Evolutionary conservation across 1,140 invertebrate species (phyloP), one percentile per base, ranked within the genome.

Genomic region (Pseudomyrmex sp.): DNA sequence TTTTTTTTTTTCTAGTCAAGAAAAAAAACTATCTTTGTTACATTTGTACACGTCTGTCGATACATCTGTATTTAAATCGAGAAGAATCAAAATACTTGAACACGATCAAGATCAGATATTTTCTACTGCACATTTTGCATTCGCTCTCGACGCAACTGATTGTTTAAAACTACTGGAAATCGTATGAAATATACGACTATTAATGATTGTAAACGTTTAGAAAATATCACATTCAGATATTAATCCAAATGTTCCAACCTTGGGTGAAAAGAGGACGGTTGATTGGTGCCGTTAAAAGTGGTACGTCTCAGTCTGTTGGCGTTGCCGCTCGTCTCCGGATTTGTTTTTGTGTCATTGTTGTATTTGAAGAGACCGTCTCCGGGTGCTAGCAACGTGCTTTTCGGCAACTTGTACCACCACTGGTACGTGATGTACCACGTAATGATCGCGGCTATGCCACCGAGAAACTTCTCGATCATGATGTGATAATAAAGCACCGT

Each of bases 401-500:
- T 95, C 12, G 95, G 94, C 35, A 95, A 92, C 61, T 94, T 95
- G 93, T 96, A 99, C 96, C 97, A 97, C 80, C 97, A 95, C 84
- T 96, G 95, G 92, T 99, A 99, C 0, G 98, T 98, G 23, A 98
- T 92, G 95, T 97, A 99, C 99, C 99, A 99, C 35, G 97, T 97
- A 7, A 97, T 89, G 86, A 99, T 96, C 2, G 98, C 98, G 88
- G 98, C 95, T 18, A 97, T 95, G 15, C 98, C 97, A 83, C 97
- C 98, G 5, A 98, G 91, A 70, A 99, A 96, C 93, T 99, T 99
- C 92, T 99, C 98, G 44, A 98, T 96, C 96, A 99, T 98, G 56
- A 97, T 97, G 93, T 99, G 99, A 95, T 98, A 99, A 93, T 99
- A 99, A 0, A 99, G 94, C 92, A 99, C 96, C 1, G 98, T 99